Percentiles rank a stretch among this genome's conserved stretches.
Conservation (phyloP, 2,113 vertebrate species). For the Promerops cafer region DNA sequence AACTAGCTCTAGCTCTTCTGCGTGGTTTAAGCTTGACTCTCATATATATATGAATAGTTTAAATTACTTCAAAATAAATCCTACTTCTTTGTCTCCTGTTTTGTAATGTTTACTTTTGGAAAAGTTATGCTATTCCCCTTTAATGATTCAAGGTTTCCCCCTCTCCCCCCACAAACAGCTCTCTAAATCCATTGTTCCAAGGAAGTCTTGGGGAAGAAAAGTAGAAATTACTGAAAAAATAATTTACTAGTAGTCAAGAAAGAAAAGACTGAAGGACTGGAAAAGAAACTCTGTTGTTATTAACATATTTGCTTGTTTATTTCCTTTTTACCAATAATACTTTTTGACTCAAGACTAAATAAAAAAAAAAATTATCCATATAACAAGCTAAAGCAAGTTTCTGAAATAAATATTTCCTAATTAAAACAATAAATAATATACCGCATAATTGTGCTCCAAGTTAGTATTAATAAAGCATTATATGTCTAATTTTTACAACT, state of each 20-base stretch:
- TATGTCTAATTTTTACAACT: constrained; percentile 47
- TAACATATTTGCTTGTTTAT: neutral
- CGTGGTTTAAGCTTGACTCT: neutral
- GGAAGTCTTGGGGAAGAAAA: neutral
- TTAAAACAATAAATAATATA: constrained; percentile 14
- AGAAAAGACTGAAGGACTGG: neutral
- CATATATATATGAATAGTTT: neutral
- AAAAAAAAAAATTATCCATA: neutral
- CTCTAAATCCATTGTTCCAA: neutral
- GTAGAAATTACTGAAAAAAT: neutral
- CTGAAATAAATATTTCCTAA: neutral
- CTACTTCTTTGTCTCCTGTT: neutral
- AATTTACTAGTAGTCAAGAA: neutral
- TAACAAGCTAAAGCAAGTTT: neutral
- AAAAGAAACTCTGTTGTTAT: neutral
- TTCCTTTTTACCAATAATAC: neutral
- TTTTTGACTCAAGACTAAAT: neutral
- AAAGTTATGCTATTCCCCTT: neutral
- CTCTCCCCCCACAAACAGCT: neutral
- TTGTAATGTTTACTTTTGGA: neutral
- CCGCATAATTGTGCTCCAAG: neutral
- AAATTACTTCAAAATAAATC: neutral
- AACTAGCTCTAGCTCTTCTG: neutral
- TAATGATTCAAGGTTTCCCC: neutral
- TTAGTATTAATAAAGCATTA: constrained; percentile 64